Conservation (phyloP, 2,888 invertebrate genomes). For the Archips crataeganus region DNA sequence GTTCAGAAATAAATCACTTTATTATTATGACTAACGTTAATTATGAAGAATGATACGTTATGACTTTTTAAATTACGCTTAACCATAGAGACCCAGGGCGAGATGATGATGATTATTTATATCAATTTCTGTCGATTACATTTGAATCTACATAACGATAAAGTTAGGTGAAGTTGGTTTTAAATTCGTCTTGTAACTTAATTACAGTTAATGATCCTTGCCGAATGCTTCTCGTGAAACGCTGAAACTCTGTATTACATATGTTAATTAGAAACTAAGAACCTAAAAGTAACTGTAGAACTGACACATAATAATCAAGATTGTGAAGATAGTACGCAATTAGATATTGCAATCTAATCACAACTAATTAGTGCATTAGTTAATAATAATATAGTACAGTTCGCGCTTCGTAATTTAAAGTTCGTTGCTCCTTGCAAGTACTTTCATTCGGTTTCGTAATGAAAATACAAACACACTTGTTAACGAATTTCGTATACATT, state of each 20-base stretch:
- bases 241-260: background rate
- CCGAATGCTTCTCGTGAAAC: background rate
- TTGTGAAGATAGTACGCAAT: conserved; percentile 20
- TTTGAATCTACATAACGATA: too few species aligned
- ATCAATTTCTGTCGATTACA: too few species aligned
- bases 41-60: too few species aligned
- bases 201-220: too few species aligned
- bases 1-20: too few species aligned
- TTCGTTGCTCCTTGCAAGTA: conserved; percentile 16
- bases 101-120: too few species aligned
- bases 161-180: too few species aligned
- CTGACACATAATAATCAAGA: background rate
- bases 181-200: too few species aligned
- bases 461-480: background rate
- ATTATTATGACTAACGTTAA: too few species aligned
- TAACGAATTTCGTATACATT: background rate
- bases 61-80: too few species aligned
- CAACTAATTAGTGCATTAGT: conserved; percentile 22
- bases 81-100: too few species aligned
- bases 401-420: conserved; percentile 28
- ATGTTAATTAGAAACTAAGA: background rate
- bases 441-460: conserved; percentile 34
- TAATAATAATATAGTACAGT: conserved; percentile 12
- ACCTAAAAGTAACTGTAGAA: conserved; percentile 7
- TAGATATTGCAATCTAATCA: conserved; percentile 1